These are phyloP conservation scores for Mythimna loreyi DNA, from an alignment of 2,888 invertebrate species.

Conservation along the genomic window DNA sequence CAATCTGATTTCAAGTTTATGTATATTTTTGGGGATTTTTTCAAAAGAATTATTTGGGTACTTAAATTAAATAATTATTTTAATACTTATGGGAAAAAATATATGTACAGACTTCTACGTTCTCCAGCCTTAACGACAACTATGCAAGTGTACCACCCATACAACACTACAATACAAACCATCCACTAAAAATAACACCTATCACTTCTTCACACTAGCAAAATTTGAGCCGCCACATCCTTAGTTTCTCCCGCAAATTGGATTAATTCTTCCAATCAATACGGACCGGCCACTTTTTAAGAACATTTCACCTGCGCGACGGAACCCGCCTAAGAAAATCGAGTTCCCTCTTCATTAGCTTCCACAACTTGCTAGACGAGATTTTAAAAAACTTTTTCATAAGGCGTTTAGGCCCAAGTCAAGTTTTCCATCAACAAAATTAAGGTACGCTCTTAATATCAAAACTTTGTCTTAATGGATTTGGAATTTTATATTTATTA, in stretches of 20 bases:
- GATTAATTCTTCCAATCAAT: conserved; percentile 81
- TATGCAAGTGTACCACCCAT: too few species aligned
- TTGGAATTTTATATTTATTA: conserved; percentile 88
- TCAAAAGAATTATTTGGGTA: too few species aligned
- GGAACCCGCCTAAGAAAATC: conserved; percentile 76
- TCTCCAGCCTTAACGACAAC: too few species aligned
- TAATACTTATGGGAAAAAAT: too few species aligned
- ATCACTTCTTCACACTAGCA: conserved; percentile 1
- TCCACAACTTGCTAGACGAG: conserved; percentile 74
- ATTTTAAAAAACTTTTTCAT: conserved; percentile 81
- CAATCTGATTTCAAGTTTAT: too few species aligned
- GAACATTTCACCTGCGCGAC: conserved; percentile 50
- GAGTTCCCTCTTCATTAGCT: conserved; percentile 87
- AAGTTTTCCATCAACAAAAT: conserved; percentile 89
- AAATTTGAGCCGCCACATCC: conserved; percentile 36
- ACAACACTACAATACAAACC: too few species aligned
- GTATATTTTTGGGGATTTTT: too few species aligned
- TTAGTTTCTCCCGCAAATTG: conserved; percentile 72
- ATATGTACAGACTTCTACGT: too few species aligned
- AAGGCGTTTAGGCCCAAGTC: conserved; percentile 83
- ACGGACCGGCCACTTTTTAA: conserved; percentile 59
- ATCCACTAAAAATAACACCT: conserved; percentile 7
- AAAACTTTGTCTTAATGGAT: conserved; percentile 88
- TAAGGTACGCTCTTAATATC: conserved; percentile 87
- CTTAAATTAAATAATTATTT: too few species aligned